Conservation (phyloP, 35 echinoderm and acorn worm species). For the Chiridota heheva region DNA sequence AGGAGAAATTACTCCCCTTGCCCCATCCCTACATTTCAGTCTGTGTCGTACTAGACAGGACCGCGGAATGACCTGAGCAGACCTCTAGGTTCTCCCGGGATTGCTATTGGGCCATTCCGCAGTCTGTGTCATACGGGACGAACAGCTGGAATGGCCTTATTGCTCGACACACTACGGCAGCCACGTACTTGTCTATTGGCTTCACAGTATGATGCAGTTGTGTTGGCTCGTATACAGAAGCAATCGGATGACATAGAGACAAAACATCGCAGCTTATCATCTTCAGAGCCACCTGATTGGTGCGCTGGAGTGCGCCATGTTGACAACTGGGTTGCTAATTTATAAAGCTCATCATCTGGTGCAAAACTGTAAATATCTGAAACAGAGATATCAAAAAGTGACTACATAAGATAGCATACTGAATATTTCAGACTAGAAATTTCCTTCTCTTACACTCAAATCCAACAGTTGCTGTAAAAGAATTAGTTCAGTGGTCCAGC, state of each 20-base stretch:
- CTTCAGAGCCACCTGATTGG: slow-evolving; percentile 42
- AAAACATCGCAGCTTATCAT: slow-evolving; percentile 71
- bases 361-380: slow-evolving; percentile 63
- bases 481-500: too few relatives aligned
- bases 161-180: neutral
- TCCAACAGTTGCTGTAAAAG: too few relatives aligned
- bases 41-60: too few relatives aligned
- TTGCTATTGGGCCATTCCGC: too few relatives aligned
- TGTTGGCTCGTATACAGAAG: slow-evolving; percentile 89
- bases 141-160: neutral
- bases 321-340: slow-evolving; percentile 62
- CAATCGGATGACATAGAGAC: slow-evolving; percentile 64
- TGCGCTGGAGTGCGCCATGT: slow-evolving; percentile 73
- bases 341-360: slow-evolving; percentile 49
- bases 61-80: too few relatives aligned
- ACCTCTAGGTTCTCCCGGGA: too few relatives aligned
- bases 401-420: too few relatives aligned
- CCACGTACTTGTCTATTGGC: slow-evolving; percentile 85
- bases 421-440: too few relatives aligned
- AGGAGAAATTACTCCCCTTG: too few relatives aligned
- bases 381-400: neutral
- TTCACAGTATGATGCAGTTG: slow-evolving; percentile 88
- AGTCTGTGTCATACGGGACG: neutral
- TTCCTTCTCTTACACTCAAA: too few relatives aligned
- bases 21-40: too few relatives aligned